Percentiles rank a stretch among this genome's conserved stretches.
Evolutionary conservation across 2,113 vertebrate species (phyloP).

Genomic region (Odocoileus hemionus): DNA sequence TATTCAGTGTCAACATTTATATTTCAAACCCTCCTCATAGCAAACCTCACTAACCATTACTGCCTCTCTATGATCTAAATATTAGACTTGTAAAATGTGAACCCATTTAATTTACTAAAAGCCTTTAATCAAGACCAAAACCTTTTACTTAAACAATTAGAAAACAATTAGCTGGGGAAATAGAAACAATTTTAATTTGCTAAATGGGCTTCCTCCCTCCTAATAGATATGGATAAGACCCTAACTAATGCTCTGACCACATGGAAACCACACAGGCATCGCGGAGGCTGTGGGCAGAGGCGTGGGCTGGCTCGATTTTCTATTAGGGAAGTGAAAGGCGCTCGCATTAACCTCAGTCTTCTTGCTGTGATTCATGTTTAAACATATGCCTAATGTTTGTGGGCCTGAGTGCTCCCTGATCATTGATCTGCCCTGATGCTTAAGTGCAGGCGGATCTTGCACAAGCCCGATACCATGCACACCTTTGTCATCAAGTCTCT

Average conservation of each 20-base stretch:
- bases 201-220: slow-evolving; percentile 70
- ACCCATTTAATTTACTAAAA: slow-evolving; percentile 73
- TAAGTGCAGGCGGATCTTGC: neutral
- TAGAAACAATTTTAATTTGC: slow-evolving; percentile 75
- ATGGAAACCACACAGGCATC: slow-evolving; percentile 33
- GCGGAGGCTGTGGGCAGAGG: neutral
- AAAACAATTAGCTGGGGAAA: slow-evolving; percentile 73
- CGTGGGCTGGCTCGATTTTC: slow-evolving; percentile 9
- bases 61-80: slow-evolving; percentile 52
- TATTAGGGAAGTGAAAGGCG: slow-evolving; percentile 49
- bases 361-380: slow-evolving; percentile 52
- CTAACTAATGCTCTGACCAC: slow-evolving; percentile 68
- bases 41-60: slow-evolving; percentile 25
- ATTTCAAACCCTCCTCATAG: neutral
- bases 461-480: neutral
- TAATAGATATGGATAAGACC: slow-evolving; percentile 68
- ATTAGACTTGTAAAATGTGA: slow-evolving; percentile 67
- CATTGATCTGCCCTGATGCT: slow-evolving; percentile 13
- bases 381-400: slow-evolving; percentile 29
- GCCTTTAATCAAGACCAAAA: slow-evolving; percentile 72
- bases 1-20: neutral
- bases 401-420: neutral
- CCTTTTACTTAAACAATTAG: slow-evolving; percentile 77
- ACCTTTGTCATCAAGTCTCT: neutral
- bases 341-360: slow-evolving; percentile 54